A percentile compares a stretch with the other conserved stretches of the same genome.
These are phyloP conservation scores for Mactra quadrangularis DNA, from an alignment of 1,140 invertebrate species.

Conservation along the genomic window DNA sequence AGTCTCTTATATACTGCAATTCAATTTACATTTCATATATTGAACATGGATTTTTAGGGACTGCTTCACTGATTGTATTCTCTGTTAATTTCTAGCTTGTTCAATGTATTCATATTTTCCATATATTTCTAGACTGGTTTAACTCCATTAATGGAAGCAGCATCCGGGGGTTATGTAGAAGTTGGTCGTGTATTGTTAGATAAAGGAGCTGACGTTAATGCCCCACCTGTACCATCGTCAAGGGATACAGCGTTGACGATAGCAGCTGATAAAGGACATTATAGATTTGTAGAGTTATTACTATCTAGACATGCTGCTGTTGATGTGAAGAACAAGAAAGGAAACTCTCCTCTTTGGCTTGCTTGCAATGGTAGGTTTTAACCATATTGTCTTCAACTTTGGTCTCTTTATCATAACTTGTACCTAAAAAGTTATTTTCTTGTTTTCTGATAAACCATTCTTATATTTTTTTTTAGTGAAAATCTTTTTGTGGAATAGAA, in stretches of 20 bases:
- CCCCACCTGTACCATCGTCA: constrained; percentile 98
- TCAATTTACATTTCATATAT: too few species aligned
- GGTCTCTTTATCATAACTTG: too few species aligned
- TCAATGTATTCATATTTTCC: too few species aligned
- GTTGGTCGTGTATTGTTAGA: constrained; percentile 97
- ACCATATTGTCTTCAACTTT: too few species aligned
- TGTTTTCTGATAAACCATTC: too few species aligned
- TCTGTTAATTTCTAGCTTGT: too few species aligned
- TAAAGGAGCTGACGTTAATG: constrained; percentile 99
- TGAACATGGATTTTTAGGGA: too few species aligned
- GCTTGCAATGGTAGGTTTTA: constrained; percentile 95
- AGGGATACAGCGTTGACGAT: constrained; percentile 99
- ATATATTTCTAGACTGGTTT: constrained; percentile 92
- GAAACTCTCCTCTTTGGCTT: constrained; percentile 98
- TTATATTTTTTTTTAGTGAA: too few species aligned
- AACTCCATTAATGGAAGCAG: constrained; percentile 99
- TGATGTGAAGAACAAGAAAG: constrained; percentile 99
- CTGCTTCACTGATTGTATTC: too few species aligned
- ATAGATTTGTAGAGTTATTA: constrained; percentile 96
- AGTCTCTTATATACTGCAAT: too few species aligned
- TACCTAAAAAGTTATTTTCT: too few species aligned
- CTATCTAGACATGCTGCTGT: constrained; percentile 91
- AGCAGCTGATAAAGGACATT: constrained; percentile 99
- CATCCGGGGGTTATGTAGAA: constrained; percentile 99
- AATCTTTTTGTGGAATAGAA: too few species aligned